phyloP scores from a whole-genome alignment of 2,888 invertebrate species.

The Tinea semifulvella region DNA sequence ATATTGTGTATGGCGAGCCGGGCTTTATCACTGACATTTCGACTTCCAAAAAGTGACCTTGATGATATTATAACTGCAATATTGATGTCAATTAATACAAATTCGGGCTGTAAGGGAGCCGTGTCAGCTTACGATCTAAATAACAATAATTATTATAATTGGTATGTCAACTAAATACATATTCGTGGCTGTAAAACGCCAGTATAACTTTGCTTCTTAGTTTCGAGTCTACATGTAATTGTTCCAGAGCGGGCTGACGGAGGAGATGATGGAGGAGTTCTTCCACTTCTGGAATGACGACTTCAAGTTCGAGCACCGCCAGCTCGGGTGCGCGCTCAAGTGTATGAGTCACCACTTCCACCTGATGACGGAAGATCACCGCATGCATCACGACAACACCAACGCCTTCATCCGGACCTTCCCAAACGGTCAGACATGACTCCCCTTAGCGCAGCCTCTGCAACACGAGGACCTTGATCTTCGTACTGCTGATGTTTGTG shows the following conservation, averaged over 20 bases:
- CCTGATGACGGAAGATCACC: constrained; percentile 46
- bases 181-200: too few species aligned
- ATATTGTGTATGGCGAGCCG: too few species aligned
- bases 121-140: too few species aligned
- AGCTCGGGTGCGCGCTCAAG: constrained; percentile 53
- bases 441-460: neutral
- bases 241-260: constrained; percentile 41
- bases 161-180: too few species aligned
- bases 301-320: constrained; percentile 53
- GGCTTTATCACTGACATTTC: too few species aligned
- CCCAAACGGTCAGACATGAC: constrained; percentile 41
- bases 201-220: too few species aligned
- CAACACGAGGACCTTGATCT: neutral
- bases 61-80: too few species aligned
- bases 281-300: constrained; percentile 58
- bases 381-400: constrained; percentile 55
- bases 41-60: too few species aligned
- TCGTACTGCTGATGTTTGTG: neutral
- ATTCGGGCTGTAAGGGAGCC: too few species aligned
- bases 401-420: constrained; percentile 47
- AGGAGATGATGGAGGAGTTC: constrained; percentile 58
- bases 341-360: constrained; percentile 54
- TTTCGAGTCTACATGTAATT: too few species aligned
- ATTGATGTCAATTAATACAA: too few species aligned
- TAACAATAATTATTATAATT: too few species aligned